Evolutionary conservation across 2,113 vertebrate species (phyloP), one percentile per base, ranked within the genome.

Genomic region (Jaculus jaculus): DNA sequence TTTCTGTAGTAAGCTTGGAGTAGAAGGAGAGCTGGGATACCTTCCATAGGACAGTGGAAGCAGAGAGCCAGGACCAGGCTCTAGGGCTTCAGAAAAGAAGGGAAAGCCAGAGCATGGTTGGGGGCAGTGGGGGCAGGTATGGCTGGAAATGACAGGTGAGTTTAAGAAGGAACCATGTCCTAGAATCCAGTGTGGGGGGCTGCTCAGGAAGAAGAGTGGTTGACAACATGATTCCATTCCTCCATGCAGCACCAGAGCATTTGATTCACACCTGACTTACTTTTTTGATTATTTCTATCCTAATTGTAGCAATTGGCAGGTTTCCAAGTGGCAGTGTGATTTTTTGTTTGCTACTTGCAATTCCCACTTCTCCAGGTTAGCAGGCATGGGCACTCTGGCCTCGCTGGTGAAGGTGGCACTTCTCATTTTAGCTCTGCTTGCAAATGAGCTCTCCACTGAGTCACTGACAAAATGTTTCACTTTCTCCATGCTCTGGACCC

Each of bases 381-480:
- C 89, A 83, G 89, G 93, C 82, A 5, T 4, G 11, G 87, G 90
- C 88, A 84, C 94, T 90, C 82, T 93, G 94, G 94, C 96, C 81
- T 95, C 85, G 84, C 68, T 37, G 58, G 89, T 17, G 51, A 87
- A 85, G 89, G 77, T 90, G 78, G 73, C 94, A 96, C 63, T 81
- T 97, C 96, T 96, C 30, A 51, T 71, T 96, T 95, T 96, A 96
- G 94, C 79, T 85, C 51, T 24, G 51, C 79, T 86, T 93, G 93
- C 85, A 83, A 65, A 93, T 88, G 89, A 95, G 94, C 96, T 95
- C 65, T 74, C 61, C 23, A 16, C 32, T 7, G 8, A 63, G 75
- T 78, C 32, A 0, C 54, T 3, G 9, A 13, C 37, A 4, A 7
- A 17, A 68, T 42, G 32, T 26, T 74, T 91, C 28, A 21, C n/a